These are phyloP conservation scores for Protodeltote pygarga DNA, from an alignment of 2,888 invertebrate genomes.

Conservation along the genomic window DNA sequence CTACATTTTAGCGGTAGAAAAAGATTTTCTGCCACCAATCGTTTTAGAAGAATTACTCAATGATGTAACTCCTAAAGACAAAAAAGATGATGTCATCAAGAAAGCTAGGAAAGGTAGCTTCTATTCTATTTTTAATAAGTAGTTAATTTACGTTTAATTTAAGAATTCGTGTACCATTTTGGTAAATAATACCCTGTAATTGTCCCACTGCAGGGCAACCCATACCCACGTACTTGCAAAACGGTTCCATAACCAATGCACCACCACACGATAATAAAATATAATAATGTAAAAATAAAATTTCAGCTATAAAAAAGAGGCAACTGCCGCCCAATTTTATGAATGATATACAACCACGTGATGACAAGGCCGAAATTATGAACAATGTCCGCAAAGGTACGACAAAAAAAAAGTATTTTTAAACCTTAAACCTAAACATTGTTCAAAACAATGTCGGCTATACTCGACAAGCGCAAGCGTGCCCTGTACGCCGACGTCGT, in stretches of 20 bases:
- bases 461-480: too few relatives aligned
- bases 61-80: slow-evolving; percentile 5
- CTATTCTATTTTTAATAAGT: too few relatives aligned
- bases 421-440: too few relatives aligned
- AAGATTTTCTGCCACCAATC: neutral
- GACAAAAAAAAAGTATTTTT: too few relatives aligned
- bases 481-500: too few relatives aligned
- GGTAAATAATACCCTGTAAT: too few relatives aligned
- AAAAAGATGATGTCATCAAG: slow-evolving; percentile 1
- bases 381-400: slow-evolving; percentile 18
- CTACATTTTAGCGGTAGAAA: slow-evolving; percentile 5
- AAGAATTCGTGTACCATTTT: too few relatives aligned
- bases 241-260: too few relatives aligned
- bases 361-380: neutral
- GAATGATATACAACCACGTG: neutral
- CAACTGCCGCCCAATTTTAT: slow-evolving; percentile 6
- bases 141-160: too few relatives aligned
- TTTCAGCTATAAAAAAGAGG: slow-evolving; percentile 14
- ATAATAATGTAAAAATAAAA: neutral
- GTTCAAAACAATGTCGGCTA: too few relatives aligned
- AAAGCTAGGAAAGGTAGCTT: slow-evolving; percentile 10
- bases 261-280: neutral
- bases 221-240: too few relatives aligned
- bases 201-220: too few relatives aligned
- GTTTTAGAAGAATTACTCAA: slow-evolving; percentile 16